Base-by-base conservation (phyloP, 2,888 invertebrate genomes). In the Agonopterix arenella region DNA sequence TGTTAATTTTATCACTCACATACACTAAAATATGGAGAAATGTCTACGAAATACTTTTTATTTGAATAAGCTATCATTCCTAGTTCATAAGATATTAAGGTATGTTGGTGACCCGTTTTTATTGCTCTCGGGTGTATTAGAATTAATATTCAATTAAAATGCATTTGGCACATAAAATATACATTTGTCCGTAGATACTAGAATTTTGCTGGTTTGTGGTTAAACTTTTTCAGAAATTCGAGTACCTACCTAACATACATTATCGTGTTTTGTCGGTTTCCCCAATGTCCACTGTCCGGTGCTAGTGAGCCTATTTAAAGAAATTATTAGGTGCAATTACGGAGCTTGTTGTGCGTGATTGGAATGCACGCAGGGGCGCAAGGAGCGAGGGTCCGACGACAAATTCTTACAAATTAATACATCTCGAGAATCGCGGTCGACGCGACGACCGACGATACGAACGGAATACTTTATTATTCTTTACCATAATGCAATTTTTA, bases 331-430 rank as follows among this genome's bases (percentile, higher is more conserved):
- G 83, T 80, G 76, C 86, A 89, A 88, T 89, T 89, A 89, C 83
- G 78, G 80, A 76, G 73, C 85, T 81, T 86, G 88, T 88, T 71
- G 88, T 79, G 80, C 89, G 89, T 89, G 89, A 89, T 88, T 89
- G 86, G 89, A 88, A 89, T 89, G 72, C 76, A 64, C 66, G 69
- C 55, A 28, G 37, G 44, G 41, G 44, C 44, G 43, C 51, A 62
- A 58, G 61, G 72, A 68, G 73, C 61, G 80, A 81, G 85, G 86
- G 86, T 75, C 73, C 78, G 71, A 79, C 78, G 88, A 89, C 88
- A 88, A 89, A 89, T 88, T 88, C 86, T 80, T 83, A 84, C 89
- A 88, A 89, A 89, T 89, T 88, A 89, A 89, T 89, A 89, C 88
- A 85, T 86, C 76, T 73, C 66, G 66, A 73, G 69, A 68, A 71